These are phyloP conservation scores for Oryzias melastigma DNA, from an alignment of 2,113 vertebrate species.

Conservation along the genomic window DNA sequence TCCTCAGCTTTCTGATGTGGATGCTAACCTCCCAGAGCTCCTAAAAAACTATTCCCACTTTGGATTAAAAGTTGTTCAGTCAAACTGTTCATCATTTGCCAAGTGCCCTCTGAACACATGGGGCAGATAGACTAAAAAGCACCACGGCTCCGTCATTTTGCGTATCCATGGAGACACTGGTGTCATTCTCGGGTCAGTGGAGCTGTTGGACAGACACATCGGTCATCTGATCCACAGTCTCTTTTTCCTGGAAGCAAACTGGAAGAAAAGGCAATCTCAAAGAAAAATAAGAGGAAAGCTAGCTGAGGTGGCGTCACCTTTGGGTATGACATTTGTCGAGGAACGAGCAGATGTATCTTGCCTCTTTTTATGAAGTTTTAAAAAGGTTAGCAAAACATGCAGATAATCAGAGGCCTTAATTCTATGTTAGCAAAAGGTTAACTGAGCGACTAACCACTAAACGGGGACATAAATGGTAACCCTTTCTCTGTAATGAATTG, in stretches of 20 bases:
- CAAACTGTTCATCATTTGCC: neutral
- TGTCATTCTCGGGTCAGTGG: slow-evolving; percentile 23
- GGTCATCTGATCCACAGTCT: slow-evolving; percentile 34
- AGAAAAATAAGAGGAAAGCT: neutral
- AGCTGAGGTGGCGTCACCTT: too few species aligned
- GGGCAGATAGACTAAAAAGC: neutral
- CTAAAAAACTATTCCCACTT: too few species aligned
- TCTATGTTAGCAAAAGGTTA: slow-evolving; percentile 1
- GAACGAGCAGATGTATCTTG: too few species aligned
- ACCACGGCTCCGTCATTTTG: slow-evolving; percentile 1
- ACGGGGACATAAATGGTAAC: neutral
- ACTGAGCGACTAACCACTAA: neutral
- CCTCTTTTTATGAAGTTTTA: too few species aligned
- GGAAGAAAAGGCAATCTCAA: too few species aligned
- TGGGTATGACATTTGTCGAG: too few species aligned
- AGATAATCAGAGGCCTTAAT: neutral
- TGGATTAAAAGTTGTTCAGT: too few species aligned
- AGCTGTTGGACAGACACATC: neutral
- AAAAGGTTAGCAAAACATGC: neutral
- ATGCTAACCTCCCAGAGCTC: too few species aligned
- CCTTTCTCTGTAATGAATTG: neutral
- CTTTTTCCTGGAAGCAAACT: slow-evolving; percentile 13
- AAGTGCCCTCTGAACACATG: neutral
- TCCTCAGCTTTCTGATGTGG: too few species aligned
- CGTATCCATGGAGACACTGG: slow-evolving; percentile 26